Base-by-base conservation (phyloP, 2,888 invertebrate species). In the Augiades crinisus region DNA sequence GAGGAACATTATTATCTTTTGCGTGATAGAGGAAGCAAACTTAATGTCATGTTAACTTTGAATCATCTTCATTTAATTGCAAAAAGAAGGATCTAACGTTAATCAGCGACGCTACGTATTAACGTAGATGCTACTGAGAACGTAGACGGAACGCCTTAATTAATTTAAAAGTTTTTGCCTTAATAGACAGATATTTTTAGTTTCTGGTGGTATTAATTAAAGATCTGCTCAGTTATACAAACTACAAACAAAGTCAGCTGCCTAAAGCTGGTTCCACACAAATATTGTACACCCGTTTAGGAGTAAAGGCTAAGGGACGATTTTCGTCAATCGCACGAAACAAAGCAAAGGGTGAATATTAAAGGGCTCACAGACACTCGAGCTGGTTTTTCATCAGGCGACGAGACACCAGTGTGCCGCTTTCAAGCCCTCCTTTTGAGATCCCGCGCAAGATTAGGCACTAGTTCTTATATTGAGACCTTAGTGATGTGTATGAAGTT, bases 391-490 rank as follows among this genome's bases (percentile, higher is more conserved):
- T 84, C 87, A 87, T 86, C 87, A 87, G 75, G 70, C 78, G 68
- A 66, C 79, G 75, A 81, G 78, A 78, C 84, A 76, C 77, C 74
- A 56, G 70, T 70, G 72, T 70, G 68, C 65, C 69, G 74, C 85
- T 81, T 88, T 88, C 81, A 87, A 68, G 70, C 75, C 74, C 65
- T 71, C 72, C 85, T 88, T 87, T 88, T 84, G 80, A 88, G 88
- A 88, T 88, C 76, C 81, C 81, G 74, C 66, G 78, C 74, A 78
- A 88, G 88, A 88, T 88, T 88, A 87, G 87, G 87, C 87, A 83
- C 84, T 79, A 79, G 78, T 83, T 81, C 80, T 78, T 77, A 72
- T 72, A 72, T 71, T 74, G 75, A 71, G 68, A 65, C 61, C 56
- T 56, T 77, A 82, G 80, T 59, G 75, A 60, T 63, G 75, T 16